Conservation (phyloP, 2,113 vertebrate genomes). For the Rhinolophus ferrumequinum region DNA sequence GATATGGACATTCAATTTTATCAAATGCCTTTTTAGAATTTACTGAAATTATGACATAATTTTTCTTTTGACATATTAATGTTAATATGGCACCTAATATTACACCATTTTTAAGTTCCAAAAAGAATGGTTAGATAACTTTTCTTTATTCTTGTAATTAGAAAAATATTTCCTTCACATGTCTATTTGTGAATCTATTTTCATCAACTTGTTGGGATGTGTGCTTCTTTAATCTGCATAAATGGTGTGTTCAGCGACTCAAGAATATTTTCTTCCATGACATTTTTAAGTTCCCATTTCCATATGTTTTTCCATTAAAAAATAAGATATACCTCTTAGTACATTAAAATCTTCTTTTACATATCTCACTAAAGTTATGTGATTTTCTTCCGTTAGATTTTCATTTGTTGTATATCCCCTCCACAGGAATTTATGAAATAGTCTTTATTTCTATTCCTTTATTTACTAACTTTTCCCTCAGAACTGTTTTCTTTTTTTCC, state of each 20-base stretch:
- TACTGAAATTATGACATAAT: not conserved
- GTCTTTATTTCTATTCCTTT: slow-evolving; percentile 4
- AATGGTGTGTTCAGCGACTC: not conserved
- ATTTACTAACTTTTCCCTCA: not conserved
- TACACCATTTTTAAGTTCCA: slow-evolving; percentile 17
- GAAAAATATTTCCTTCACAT: not conserved
- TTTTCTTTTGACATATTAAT: slow-evolving; percentile 26
- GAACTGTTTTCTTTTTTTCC: not conserved
- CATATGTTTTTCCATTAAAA: not conserved
- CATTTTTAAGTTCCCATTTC: not conserved
- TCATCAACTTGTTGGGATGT: slow-evolving; percentile 1
- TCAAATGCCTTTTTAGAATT: not conserved
- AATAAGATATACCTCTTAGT: not conserved
- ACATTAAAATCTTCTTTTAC: not conserved
- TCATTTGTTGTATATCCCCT: not conserved
- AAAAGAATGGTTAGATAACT: not conserved
- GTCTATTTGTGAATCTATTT: slow-evolving; percentile 19
- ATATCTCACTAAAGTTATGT: not conserved
- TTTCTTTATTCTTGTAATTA: not conserved
- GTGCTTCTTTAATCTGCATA: not conserved
- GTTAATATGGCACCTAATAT: not conserved
- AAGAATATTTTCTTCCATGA: not conserved
- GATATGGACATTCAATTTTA: not conserved
- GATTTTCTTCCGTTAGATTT: slow-evolving; percentile 18
- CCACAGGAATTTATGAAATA: not conserved